Evolutionary conservation across 1,140 invertebrate genomes (phyloP), one percentile per base, ranked within the genome.

Genomic region (Brachionus rubens): DNA sequence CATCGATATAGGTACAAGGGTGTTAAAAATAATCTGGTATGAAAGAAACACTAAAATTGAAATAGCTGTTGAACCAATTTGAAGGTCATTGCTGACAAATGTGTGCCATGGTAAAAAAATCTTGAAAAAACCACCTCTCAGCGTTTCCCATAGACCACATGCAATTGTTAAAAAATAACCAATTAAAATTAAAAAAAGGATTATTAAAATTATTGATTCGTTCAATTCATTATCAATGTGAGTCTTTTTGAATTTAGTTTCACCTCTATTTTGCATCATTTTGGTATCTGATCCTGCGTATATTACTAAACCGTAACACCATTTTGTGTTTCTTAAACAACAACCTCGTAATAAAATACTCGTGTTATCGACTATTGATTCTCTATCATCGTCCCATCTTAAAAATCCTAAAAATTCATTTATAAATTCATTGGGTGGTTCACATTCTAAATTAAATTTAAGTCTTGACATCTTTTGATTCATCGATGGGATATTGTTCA

Each of bases 181-280:
- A 88, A 95, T 98, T 88, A 98, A 94, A 56, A 91, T 92, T 79
- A 99, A 88, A 83, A 99, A 88, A 87, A 98, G 98, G 84, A 98
- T 91, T 81, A 99, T 95, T 87, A 99, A 99, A 83, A 95, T 95
- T 87, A 99, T 92, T 82, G 99, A 98, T 84, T 94, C 90, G 88
- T 99, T 99, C 82, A 99, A 89, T 81, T 98, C 89, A 82, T 93
- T 90, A 88, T 99, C 97, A 82, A 99, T 95, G 83, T 92, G 94
- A 78, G 97, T 99, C 82, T 95, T 90, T 85, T 99, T 99, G 85
- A 99, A 98, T 85, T 94, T 96, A 26, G 94, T 96, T 86, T 97
- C 97, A 76, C 97, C 97, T 81, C 93, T 95, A 87, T 99, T 99
- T 89, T 98, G 96, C 96, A 99, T 99, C 33, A 99, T 88, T 86